Percentiles rank a stretch among this genome's conserved stretches.
These are phyloP conservation scores for Damaliscus lunatus DNA, from an alignment of 2,113 vertebrate genomes.

Conservation along the genomic window DNA sequence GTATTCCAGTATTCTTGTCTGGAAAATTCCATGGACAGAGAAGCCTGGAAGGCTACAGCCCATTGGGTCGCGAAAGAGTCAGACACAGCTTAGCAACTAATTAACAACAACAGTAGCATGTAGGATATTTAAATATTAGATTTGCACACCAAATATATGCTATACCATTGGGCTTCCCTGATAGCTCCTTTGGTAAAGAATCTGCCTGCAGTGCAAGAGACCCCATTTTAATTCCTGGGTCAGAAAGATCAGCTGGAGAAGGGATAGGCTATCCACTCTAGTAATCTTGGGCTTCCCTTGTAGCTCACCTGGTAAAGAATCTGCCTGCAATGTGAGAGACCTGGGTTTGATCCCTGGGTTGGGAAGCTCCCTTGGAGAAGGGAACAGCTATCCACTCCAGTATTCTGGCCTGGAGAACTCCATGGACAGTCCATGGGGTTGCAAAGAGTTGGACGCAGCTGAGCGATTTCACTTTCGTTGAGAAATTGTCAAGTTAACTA, in stretches of 20 bases:
- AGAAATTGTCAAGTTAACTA: neutral
- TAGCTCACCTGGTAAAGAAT: neutral
- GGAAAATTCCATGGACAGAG: neutral
- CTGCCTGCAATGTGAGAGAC: neutral
- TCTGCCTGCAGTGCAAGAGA: neutral
- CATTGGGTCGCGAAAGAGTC: accelerated
- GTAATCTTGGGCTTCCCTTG: neutral
- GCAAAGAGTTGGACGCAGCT: neutral
- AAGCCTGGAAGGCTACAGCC: neutral
- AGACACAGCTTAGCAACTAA: neutral
- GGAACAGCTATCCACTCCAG: neutral
- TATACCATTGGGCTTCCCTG: neutral
- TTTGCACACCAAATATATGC: neutral
- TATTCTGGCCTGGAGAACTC: neutral
- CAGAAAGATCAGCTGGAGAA: neutral
- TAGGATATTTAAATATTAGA: neutral
- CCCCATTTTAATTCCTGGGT: neutral
- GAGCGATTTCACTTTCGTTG: neutral
- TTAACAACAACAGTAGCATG: neutral
- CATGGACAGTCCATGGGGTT: neutral
- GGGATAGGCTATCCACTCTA: neutral
- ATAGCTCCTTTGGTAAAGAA: neutral
- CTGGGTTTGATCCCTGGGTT: neutral
- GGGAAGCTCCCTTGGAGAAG: neutral
- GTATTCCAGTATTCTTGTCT: neutral